Evolutionary conservation across 35 echinoderm and acorn worm genomes (phyloP).

Genomic region (Apostichopus japonicus): DNA sequence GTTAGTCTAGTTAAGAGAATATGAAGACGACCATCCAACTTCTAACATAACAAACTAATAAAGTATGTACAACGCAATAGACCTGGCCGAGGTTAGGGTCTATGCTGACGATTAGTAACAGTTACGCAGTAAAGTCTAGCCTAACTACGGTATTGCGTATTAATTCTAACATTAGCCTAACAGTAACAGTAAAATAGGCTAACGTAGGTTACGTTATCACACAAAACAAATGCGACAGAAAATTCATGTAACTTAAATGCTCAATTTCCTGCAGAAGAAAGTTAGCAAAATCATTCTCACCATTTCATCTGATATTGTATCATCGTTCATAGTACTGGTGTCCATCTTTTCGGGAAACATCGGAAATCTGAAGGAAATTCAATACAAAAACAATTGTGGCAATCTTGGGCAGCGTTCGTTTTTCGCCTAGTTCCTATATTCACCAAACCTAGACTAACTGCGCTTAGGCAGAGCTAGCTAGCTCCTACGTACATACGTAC

Average conservation of each 20-base stretch:
- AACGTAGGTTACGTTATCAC: not conserved
- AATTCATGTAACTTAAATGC: not conserved
- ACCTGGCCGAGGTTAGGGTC: too few species aligned
- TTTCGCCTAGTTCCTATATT: not conserved
- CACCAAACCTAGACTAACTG: not conserved
- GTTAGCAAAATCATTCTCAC: slow-evolving; percentile 60
- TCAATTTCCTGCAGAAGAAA: not conserved
- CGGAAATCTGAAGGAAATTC: not conserved
- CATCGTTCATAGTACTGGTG: slow-evolving; percentile 93
- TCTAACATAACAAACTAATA: too few species aligned
- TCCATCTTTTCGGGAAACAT: slow-evolving; percentile 75
- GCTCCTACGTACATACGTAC: not conserved
- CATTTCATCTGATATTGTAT: slow-evolving; percentile 86
- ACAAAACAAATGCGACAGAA: slow-evolving; percentile 10
- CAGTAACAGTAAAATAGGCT: too few species aligned
- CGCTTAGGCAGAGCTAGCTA: not conserved
- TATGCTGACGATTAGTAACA: too few species aligned
- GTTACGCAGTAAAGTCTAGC: too few species aligned
- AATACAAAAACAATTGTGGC: slow-evolving; percentile 29
- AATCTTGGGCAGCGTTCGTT: slow-evolving; percentile 42
- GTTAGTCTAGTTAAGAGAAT: too few species aligned
- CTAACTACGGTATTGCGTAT: too few species aligned
- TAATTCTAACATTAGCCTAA: too few species aligned
- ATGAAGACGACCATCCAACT: too few species aligned
- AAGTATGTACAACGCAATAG: too few species aligned